These are phyloP conservation scores for Caranx melampygus DNA, from an alignment of 2,113 vertebrate species.

Conservation along the genomic window DNA sequence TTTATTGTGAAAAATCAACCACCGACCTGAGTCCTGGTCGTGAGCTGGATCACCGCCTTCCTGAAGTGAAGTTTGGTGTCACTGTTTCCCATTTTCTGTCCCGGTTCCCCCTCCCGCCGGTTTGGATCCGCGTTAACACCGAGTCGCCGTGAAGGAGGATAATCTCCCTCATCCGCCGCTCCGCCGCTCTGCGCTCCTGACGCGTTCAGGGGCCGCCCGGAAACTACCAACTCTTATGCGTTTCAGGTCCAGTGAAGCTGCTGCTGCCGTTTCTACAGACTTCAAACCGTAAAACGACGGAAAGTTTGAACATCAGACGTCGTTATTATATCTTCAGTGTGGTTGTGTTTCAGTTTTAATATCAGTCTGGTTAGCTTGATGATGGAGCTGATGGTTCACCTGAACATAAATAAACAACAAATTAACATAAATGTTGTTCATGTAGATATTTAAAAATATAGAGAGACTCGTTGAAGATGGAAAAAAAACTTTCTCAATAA, in stretches of 20 bases:
- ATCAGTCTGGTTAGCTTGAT: too few species aligned
- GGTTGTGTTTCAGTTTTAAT: too few species aligned
- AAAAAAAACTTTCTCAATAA: too few species aligned
- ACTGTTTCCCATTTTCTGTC: constrained; percentile 88
- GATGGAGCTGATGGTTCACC: too few species aligned
- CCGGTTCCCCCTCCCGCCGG: background rate
- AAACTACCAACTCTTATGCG: fast-evolving
- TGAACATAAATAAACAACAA: too few species aligned
- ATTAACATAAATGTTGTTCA: too few species aligned
- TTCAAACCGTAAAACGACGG: too few species aligned
- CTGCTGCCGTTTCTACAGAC: too few species aligned
- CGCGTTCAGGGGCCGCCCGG: constrained; percentile 33
- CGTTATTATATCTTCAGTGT: too few species aligned
- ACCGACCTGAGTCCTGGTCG: constrained; percentile 93
- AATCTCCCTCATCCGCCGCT: constrained; percentile 48
- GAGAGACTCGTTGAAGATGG: too few species aligned
- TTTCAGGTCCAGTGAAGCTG: fast-evolving
- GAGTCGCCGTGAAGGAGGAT: constrained; percentile 5
- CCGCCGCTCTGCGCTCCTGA: constrained; percentile 3
- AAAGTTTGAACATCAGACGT: too few species aligned
- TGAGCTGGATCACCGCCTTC: constrained; percentile 97
- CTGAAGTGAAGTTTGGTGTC: constrained; percentile 97
- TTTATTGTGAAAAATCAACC: background rate
- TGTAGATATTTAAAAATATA: too few species aligned
- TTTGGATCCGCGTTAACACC: background rate